Percentiles rank a stretch among this genome's conserved stretches.
Conservation (phyloP, 2,797 vertebrate species). For the Anabacerthia variegaticeps region DNA sequence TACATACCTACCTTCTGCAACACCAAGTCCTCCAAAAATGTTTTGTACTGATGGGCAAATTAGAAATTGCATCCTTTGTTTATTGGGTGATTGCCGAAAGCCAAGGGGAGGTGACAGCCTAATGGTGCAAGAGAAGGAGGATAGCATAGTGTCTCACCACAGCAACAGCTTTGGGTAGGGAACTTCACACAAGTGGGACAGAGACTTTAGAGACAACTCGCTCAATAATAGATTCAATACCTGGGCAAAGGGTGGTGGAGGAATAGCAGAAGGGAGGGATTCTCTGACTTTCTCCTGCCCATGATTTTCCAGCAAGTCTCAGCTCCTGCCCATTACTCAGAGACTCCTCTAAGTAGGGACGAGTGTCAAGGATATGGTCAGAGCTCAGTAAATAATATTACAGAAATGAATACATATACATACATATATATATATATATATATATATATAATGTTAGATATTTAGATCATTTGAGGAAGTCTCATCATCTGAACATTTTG, state of each 20-base stretch:
- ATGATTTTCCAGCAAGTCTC: background rate
- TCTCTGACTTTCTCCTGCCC: background rate
- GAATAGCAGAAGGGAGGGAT: background rate
- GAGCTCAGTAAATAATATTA: background rate
- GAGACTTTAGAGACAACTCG: background rate
- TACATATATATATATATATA: too few species aligned
- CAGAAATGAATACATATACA: too few species aligned
- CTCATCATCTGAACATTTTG: background rate
- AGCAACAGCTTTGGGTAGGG: background rate
- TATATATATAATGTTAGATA: background rate
- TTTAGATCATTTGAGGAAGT: background rate
- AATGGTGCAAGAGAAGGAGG: background rate
- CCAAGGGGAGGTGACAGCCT: background rate
- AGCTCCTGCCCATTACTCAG: background rate
- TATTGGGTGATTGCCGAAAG: background rate
- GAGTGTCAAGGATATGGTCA: background rate
- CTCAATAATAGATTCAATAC: background rate
- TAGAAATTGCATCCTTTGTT: background rate
- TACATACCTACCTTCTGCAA: background rate
- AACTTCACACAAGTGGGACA: background rate
- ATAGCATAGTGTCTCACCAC: background rate
- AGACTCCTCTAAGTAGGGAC: background rate
- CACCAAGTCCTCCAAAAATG: background rate
- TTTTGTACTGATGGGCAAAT: fast-evolving
- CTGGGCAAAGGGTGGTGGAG: background rate